These are phyloP conservation scores for Anoplopoma fimbria DNA, from an alignment of 2,113 vertebrate genomes.

Conservation along the genomic window DNA sequence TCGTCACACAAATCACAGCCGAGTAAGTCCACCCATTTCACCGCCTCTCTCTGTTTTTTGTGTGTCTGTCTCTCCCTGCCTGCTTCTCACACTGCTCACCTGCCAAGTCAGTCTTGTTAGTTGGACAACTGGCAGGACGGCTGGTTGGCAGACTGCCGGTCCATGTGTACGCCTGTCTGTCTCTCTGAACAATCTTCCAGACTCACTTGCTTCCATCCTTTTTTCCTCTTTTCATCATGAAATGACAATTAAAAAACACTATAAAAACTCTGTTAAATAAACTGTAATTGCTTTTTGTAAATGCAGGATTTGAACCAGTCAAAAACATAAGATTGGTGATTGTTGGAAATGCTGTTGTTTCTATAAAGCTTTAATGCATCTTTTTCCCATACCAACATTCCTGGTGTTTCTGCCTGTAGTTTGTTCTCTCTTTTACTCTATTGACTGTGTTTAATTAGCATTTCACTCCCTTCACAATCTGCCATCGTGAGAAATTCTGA, in stretches of 20 bases:
- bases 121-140: constrained; percentile 43
- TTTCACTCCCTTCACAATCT: constrained; percentile 4
- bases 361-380: neutral
- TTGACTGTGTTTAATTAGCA: neutral
- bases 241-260: neutral
- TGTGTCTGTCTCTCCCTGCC: constrained; percentile 18
- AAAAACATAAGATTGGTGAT: neutral
- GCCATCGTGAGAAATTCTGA: neutral
- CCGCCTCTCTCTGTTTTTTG: constrained; percentile 9
- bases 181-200: constrained; percentile 31
- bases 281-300: neutral
- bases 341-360: neutral
- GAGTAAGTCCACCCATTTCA: constrained; percentile 73
- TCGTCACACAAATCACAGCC: constrained; percentile 81
- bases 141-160: constrained; percentile 42
- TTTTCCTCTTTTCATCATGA: constrained; percentile 21
- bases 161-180: constrained; percentile 46
- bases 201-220: constrained; percentile 15
- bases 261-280: neutral
- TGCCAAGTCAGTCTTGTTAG: constrained; percentile 67
- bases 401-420: neutral
- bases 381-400: neutral
- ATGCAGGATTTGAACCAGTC: neutral
- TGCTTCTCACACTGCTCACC: constrained; percentile 67
- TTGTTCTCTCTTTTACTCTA: neutral